phyloP scores from a whole-genome alignment of 1,140 invertebrate species.

The Metopolophium dirhodum region DNA sequence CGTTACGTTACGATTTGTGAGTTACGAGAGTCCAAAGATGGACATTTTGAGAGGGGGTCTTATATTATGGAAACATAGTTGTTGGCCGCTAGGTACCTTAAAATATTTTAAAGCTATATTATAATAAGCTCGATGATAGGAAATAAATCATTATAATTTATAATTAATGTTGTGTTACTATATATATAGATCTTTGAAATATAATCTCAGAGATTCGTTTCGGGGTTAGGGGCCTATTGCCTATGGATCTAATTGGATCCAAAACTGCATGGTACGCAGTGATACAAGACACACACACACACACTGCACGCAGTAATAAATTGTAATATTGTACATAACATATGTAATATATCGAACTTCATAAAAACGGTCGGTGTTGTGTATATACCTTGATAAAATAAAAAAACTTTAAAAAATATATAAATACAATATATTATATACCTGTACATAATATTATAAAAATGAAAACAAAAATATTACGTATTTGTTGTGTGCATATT shows the following conservation, averaged over 20 bases:
- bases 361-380: background rate
- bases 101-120: background rate
- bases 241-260: background rate
- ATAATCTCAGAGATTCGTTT: background rate
- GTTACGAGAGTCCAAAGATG: background rate
- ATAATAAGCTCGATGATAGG: background rate
- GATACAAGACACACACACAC: background rate
- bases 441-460: too few species aligned
- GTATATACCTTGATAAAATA: background rate
- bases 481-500: background rate
- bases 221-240: too few species aligned
- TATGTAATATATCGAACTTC: too few species aligned
- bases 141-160: background rate
- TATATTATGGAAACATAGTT: too few species aligned
- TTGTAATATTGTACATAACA: background rate
- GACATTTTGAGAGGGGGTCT: background rate
- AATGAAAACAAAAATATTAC: background rate
- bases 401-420: background rate
- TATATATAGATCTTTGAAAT: too few species aligned
- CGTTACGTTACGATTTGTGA: background rate
- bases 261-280: background rate
- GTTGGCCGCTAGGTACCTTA: background rate
- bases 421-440: too few species aligned
- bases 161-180: background rate
- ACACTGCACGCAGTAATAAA: background rate